A percentile compares a stretch with the other conserved stretches of the same genome.
Conservation (phyloP, 2,113 vertebrate genomes). For the Eptatretus burgeri region DNA sequence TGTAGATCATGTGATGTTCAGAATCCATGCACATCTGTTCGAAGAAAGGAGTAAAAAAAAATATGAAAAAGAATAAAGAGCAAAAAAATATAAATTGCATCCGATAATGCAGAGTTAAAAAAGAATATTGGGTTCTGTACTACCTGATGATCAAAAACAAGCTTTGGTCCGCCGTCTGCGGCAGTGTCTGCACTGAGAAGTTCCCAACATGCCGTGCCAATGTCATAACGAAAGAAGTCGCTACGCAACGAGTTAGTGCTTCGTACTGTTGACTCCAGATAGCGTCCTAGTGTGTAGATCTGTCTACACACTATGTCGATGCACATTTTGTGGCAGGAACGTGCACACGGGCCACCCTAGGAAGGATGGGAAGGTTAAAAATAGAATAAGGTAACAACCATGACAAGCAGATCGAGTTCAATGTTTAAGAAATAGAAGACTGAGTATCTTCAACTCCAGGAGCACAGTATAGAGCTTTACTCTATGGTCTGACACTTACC, state of each 20-base stretch:
- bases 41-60: neutral
- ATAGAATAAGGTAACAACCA: too few relatives aligned
- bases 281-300: slow-evolving; percentile 83
- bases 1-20: slow-evolving; percentile 98
- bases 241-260: slow-evolving; percentile 96
- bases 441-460: too few relatives aligned
- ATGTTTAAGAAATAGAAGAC: too few relatives aligned
- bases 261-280: slow-evolving; percentile 81
- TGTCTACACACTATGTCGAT: slow-evolving; percentile 76
- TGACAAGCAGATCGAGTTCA: too few relatives aligned
- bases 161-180: slow-evolving; percentile 63
- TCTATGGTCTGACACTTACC: too few relatives aligned
- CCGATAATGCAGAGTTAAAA: neutral
- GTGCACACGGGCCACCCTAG: slow-evolving; percentile 71
- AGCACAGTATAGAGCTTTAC: too few relatives aligned
- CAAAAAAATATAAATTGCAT: neutral
- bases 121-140: neutral
- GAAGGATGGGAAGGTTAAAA: neutral
- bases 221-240: slow-evolving; percentile 88
- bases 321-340: slow-evolving; percentile 98
- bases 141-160: slow-evolving; percentile 98
- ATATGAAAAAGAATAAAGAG: neutral
- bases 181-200: slow-evolving; percentile 79
- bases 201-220: slow-evolving; percentile 72
- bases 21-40: slow-evolving; percentile 98